A percentile compares a stretch with the other conserved stretches of the same genome.
phyloP scores from a whole-genome alignment of 2,113 vertebrate species.

The Pterocles burchelli region DNA sequence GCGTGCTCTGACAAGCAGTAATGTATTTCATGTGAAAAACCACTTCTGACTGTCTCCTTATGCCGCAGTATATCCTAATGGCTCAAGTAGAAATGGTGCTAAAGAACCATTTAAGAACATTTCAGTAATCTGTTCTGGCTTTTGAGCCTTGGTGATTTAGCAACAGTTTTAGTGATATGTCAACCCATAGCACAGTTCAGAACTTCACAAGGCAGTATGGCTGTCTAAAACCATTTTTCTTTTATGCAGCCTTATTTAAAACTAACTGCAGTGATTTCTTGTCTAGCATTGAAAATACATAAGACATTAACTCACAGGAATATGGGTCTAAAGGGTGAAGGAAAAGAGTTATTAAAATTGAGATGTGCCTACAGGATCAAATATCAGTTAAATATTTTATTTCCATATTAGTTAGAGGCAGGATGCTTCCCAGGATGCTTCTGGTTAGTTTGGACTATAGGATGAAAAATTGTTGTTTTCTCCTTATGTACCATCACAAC shows the following conservation, averaged over 20 bases:
- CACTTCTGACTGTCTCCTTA: constrained; percentile 22
- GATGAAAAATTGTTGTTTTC: not conserved
- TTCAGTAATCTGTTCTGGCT: constrained; percentile 20
- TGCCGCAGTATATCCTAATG: not conserved
- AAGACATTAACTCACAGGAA: not conserved
- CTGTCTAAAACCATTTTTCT: constrained; percentile 15
- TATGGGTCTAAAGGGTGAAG: not conserved
- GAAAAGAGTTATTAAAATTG: not conserved
- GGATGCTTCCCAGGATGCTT: not conserved
- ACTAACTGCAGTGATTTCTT: not conserved
- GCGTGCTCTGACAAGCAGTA: not conserved
- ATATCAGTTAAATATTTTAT: not conserved
- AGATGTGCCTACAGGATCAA: not conserved
- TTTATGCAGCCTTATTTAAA: constrained; percentile 3
- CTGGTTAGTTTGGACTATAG: not conserved
- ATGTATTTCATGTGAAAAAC: constrained; percentile 5
- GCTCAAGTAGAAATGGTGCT: constrained; percentile 23
- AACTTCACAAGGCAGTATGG: constrained; percentile 20
- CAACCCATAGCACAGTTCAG: not conserved
- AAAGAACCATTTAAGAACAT: constrained; percentile 13
- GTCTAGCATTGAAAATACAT: not conserved
- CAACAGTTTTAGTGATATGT: constrained; percentile 18
- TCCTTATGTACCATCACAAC: not conserved
- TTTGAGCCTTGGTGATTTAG: not conserved
- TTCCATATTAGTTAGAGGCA: not conserved